Conservation (phyloP, 2,797 vertebrate species). For the Tragelaphus eurycerus region DNA sequence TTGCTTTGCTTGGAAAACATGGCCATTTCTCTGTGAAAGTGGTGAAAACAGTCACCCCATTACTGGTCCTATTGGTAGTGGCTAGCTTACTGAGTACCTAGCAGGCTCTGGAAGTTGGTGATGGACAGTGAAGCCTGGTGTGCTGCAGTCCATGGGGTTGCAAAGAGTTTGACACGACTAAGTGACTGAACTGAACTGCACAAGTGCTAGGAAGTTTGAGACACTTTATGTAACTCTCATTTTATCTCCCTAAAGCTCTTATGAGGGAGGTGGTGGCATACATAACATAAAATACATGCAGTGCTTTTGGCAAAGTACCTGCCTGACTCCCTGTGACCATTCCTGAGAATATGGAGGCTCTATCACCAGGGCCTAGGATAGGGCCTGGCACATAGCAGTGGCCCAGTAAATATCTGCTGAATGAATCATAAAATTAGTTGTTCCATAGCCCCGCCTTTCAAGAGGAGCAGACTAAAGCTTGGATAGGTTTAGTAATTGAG, state of each 20-base stretch:
- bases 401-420: not conserved
- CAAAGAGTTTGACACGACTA: not conserved
- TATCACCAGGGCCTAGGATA: not conserved
- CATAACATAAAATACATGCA: not conserved
- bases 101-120: not conserved
- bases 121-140: not conserved
- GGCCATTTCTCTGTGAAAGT: not conserved
- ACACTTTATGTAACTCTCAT: not conserved
- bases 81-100: not conserved
- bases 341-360: not conserved
- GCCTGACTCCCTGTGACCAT: not conserved
- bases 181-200: not conserved
- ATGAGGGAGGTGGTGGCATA: not conserved
- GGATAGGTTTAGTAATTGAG: not conserved
- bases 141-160: not conserved
- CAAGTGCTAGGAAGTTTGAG: not conserved
- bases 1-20: not conserved
- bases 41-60: not conserved
- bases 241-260: not conserved
- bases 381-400: not conserved
- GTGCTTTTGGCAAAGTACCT: not conserved
- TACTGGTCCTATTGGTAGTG: not conserved
- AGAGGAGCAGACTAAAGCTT: not conserved
- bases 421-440: not conserved
- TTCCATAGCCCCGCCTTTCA: not conserved